Percentiles rank a stretch among this genome's conserved stretches.
These are phyloP conservation scores for Nomada lathburiana DNA, from an alignment of 2,888 invertebrate species.

Conservation along the genomic window DNA sequence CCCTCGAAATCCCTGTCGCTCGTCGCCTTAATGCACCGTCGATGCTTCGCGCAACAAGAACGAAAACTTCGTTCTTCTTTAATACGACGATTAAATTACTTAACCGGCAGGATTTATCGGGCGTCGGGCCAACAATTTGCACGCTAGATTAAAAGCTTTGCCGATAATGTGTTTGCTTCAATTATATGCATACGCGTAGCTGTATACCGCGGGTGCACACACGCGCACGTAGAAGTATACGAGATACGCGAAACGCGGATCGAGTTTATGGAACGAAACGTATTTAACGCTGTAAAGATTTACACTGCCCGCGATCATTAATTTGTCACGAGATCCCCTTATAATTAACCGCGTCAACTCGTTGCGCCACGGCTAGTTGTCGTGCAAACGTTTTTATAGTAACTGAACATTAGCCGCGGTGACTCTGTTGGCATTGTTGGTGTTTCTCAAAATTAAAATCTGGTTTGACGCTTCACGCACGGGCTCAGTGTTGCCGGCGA, in stretches of 20 bases:
- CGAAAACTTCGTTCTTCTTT: conserved; percentile 60
- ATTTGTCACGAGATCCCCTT: not conserved
- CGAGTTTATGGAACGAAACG: not conserved
- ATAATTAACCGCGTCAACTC: conserved; percentile 11
- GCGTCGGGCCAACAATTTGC: conserved; percentile 64
- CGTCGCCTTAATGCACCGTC: conserved; percentile 66
- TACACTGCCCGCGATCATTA: conserved; percentile 12
- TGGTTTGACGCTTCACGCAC: conserved; percentile 2
- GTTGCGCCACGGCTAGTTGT: not conserved
- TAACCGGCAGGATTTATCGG: conserved; percentile 50
- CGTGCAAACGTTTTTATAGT: not conserved
- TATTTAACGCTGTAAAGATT: conserved; percentile 34
- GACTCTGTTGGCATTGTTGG: too few species aligned
- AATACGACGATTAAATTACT: conserved; percentile 24
- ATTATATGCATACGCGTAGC: conserved; percentile 47
- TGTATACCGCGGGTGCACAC: not conserved
- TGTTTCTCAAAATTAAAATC: conserved; percentile 1
- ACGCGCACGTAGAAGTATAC: not conserved
- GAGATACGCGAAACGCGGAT: not conserved
- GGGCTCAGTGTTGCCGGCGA: not conserved
- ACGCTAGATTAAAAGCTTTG: conserved; percentile 78
- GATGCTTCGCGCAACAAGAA: not conserved
- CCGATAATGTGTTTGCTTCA: conserved; percentile 69
- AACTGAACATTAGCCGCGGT: not conserved
- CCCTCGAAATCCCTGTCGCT: conserved; percentile 39